Base-by-base conservation (phyloP, 2,113 vertebrate genomes). In the Acanthochromis polyacanthus region DNA sequence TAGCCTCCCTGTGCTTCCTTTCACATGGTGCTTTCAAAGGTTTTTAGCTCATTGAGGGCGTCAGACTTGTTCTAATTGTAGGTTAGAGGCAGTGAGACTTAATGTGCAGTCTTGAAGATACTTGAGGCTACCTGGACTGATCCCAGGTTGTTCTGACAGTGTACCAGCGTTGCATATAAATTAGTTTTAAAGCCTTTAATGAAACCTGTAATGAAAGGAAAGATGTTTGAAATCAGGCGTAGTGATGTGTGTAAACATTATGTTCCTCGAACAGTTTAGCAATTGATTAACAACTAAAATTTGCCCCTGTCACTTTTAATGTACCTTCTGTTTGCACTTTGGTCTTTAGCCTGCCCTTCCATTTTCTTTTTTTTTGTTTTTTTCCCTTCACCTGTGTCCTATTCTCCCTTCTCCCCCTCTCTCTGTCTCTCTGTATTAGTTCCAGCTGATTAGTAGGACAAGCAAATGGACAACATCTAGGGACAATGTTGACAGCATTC, bases 341-440 rank as follows among this genome's bases (percentile, higher is more conserved):
- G 19, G 6, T 12, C 61, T 46, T 28, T 71, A n/a, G 10, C 8
- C 45, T 14, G 28, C 1, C 1, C n/a, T 23, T 53, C 11, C 20
- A 10, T 50, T 51, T 52, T 38, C 2, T 1, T 16, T 61, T 38
- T 19, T 10, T 40, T n/a, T 30, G n/a, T n/a, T 30, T 25, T 15
- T 6, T 50, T 10, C 12, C 30, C 52, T 40, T 63, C 57, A 69
- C 69, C 70, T 72, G 70, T 73, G 67, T 65, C 53, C 61, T 19
- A n/a, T 46, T 46, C 19, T 48, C 69, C 17, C 16, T 63, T 66
- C 57, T n/a, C 48, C 36, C 63, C 50, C 36, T 50, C 46, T 69
- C 10, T 52, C 70, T 43, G 66, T 68, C 57, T 46, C 15, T 60
- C 46, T 23, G 7, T 20, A 30, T 83, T 87, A 90, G 84, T 80